These are phyloP conservation scores for Perca fluviatilis DNA, from an alignment of 2,113 vertebrate genomes.

Conservation along the genomic window DNA sequence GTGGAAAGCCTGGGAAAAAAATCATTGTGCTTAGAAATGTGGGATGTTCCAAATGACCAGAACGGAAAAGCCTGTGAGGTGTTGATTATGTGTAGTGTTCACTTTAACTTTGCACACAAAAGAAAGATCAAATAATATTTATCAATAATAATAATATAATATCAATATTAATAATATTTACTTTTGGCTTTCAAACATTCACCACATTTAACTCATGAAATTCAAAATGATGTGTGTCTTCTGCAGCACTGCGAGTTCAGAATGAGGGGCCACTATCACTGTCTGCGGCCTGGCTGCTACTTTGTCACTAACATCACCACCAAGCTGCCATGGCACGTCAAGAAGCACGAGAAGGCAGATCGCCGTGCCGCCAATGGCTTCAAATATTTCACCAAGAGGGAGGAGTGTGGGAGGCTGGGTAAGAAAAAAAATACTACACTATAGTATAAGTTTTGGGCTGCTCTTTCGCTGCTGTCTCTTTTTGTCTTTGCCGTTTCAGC, in stretches of 20 bases:
- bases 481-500: not conserved
- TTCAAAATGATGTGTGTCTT: constrained; percentile 33
- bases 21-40: constrained; percentile 40
- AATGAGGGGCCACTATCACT: constrained; percentile 99
- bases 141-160: not conserved
- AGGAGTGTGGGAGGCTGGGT: constrained; percentile 96
- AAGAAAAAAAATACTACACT: constrained; percentile 51
- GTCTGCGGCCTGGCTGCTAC: constrained; percentile 93
- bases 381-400: constrained; percentile 98
- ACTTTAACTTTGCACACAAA: constrained; percentile 36
- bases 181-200: constrained; percentile 29
- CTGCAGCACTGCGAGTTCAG: constrained; percentile 97
- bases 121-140: constrained; percentile 28
- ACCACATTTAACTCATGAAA: constrained; percentile 44
- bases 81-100: constrained; percentile 26
- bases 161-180: too few species aligned
- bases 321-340: constrained; percentile 98
- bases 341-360: constrained; percentile 99
- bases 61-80: constrained; percentile 31
- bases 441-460: not conserved
- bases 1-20: constrained; percentile 42
- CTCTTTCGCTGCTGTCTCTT: too few species aligned
- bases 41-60: constrained; percentile 42
- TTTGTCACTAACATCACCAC: constrained; percentile 99
- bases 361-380: constrained; percentile 97